A percentile compares a stretch with the other conserved stretches of the same genome.
phyloP scores from a whole-genome alignment of 1,140 invertebrate genomes.

The Lepidotrigona ventralis region DNA sequence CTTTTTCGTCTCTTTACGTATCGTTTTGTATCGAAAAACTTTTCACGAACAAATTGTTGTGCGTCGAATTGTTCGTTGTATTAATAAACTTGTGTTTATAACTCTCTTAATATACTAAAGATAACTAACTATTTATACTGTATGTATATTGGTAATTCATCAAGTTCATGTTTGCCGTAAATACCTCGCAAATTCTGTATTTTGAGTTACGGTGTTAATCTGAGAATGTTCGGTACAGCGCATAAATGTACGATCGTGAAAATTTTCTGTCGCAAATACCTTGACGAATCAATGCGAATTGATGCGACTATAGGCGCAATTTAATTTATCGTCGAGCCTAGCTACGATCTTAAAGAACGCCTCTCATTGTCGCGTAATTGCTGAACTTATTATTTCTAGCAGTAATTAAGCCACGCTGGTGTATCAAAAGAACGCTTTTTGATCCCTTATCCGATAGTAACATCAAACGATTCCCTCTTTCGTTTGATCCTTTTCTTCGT shows the following conservation, averaged over 20 bases:
- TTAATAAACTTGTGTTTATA: no score
- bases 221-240: not conserved
- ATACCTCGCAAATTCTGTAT: no score
- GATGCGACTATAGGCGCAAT: not conserved
- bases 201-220: no score
- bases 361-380: constrained; percentile 19
- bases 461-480: constrained; percentile 41
- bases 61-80: no score
- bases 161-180: no score
- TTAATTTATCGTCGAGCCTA: constrained; percentile 1
- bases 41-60: no score
- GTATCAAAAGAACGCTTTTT: constrained; percentile 52
- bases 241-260: not conserved
- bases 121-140: no score
- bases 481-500: constrained; percentile 51
- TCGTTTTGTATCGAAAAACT: no score
- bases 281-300: not conserved
- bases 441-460: constrained; percentile 50
- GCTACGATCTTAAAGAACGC: constrained; percentile 18
- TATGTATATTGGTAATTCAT: no score
- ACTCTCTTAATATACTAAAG: no score
- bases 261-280: not conserved
- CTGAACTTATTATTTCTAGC: constrained; percentile 53
- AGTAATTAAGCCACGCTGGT: constrained; percentile 54
- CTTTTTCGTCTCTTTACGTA: not conserved